Conservation (phyloP, 2,113 vertebrate species). For the Myotis yumanensis region DNA sequence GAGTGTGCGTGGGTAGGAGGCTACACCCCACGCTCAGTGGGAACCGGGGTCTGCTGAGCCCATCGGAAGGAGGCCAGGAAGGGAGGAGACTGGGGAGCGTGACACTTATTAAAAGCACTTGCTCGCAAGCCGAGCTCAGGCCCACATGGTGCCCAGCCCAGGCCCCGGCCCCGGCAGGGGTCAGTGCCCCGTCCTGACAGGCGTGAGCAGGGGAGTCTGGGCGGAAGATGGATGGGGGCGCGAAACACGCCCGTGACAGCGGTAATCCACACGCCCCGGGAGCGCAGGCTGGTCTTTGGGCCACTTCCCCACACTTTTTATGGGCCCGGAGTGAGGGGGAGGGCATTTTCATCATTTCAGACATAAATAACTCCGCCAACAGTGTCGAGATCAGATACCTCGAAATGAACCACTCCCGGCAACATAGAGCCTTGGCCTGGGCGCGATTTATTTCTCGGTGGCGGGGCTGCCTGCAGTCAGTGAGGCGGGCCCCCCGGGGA, state of each 20-base stretch:
- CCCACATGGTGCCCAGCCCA: slow-evolving; percentile 57
- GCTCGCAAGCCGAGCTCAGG: slow-evolving; percentile 12
- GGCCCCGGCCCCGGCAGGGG: slow-evolving; percentile 55
- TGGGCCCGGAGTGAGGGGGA: neutral
- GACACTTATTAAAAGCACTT: slow-evolving; percentile 74
- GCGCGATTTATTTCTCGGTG: neutral
- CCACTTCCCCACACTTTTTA: slow-evolving; percentile 54
- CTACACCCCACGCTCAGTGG: neutral
- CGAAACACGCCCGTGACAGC: slow-evolving; percentile 36
- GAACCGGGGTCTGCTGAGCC: neutral
- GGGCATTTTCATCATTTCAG: slow-evolving; percentile 71
- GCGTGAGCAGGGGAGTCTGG: slow-evolving; percentile 62
- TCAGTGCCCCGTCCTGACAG: slow-evolving; percentile 58
- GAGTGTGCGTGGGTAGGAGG: slow-evolving; percentile 4
- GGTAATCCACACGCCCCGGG: neutral
- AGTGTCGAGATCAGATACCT: slow-evolving; percentile 72
- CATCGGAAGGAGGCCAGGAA: neutral
- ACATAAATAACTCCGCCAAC: slow-evolving; percentile 69
- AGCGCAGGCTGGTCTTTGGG: slow-evolving; percentile 36
- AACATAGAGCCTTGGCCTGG: neutral
- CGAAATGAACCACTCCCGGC: slow-evolving; percentile 35
- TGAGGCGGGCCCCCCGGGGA: neutral
- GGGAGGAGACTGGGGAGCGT: slow-evolving; percentile 4
- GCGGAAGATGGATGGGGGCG: slow-evolving; percentile 60
- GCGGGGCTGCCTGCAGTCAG: neutral